These are phyloP conservation scores for Craniophora ligustri DNA, from an alignment of 2,888 invertebrate species.

Conservation along the genomic window DNA sequence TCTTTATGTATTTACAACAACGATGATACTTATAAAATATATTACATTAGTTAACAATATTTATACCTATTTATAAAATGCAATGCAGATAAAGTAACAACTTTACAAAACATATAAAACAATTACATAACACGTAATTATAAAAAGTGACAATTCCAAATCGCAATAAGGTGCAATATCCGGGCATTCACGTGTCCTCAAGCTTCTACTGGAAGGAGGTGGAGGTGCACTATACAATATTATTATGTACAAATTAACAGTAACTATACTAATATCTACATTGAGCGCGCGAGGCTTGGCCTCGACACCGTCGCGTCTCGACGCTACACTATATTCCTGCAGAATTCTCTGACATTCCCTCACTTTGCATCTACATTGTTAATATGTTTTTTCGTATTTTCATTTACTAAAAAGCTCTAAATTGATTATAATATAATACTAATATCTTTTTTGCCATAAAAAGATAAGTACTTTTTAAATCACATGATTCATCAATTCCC, in stretches of 20 bases:
- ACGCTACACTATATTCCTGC: conserved; percentile 4
- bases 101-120: conserved; percentile 14
- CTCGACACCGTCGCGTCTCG: background rate
- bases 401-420: too few species aligned
- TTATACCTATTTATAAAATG: conserved; percentile 52
- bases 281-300: conserved; percentile 10
- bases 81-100: conserved; percentile 27
- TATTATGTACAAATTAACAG: conserved; percentile 26
- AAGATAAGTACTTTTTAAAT: too few species aligned
- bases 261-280: background rate
- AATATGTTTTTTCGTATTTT: background rate
- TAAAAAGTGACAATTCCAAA: conserved; percentile 3
- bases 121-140: conserved; percentile 6
- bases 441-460: background rate
- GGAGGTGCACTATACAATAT: too few species aligned
- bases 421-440: background rate
- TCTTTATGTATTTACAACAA: background rate
- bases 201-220: conserved; percentile 5
- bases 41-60: conserved; percentile 22
- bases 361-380: background rate
- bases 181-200: conserved; percentile 1
- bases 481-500: background rate
- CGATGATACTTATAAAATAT: conserved; percentile 25
- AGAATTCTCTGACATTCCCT: conserved; percentile 5
- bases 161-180: conserved; percentile 13